Conservation (phyloP, 2,888 invertebrate species). For the Parnassius glacialis region DNA sequence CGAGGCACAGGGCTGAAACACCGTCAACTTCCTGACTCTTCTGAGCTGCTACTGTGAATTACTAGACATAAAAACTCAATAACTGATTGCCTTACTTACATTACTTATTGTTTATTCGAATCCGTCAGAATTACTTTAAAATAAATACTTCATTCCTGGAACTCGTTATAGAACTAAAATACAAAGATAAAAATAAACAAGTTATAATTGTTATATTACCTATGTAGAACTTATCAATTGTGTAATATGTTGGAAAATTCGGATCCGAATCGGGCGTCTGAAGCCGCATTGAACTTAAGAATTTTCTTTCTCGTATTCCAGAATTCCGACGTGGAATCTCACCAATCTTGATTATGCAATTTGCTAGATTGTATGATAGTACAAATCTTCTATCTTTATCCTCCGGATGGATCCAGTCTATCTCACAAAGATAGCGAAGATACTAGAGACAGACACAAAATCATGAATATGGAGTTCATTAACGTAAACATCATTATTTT, state of each 20-base stretch:
- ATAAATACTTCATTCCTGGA: too few species aligned
- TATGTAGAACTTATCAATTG: constrained; percentile 89
- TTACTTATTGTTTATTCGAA: too few species aligned
- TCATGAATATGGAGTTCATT: background rate
- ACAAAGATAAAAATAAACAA: too few species aligned
- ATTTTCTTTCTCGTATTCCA: constrained; percentile 88
- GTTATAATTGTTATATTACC: constrained; percentile 62
- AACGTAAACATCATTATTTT: too few species aligned
- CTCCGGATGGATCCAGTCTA: constrained; percentile 90
- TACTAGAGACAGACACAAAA: constrained; percentile 46
- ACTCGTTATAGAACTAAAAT: too few species aligned
- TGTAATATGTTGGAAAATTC: constrained; percentile 87
- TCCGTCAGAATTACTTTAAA: too few species aligned
- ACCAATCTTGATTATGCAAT: constrained; percentile 87
- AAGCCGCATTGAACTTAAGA: constrained; percentile 84
- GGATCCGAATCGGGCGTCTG: constrained; percentile 85
- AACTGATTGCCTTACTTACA: too few species aligned
- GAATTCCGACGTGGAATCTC: constrained; percentile 88
- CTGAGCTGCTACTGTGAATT: too few species aligned
- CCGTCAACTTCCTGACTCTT: too few species aligned
- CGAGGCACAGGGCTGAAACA: too few species aligned
- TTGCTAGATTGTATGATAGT: constrained; percentile 87
- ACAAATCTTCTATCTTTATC: constrained; percentile 88
- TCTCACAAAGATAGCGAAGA: constrained; percentile 86
- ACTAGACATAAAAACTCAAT: too few species aligned